Evolutionary conservation across 2,797 vertebrate species (phyloP), one percentile per base, ranked within the genome.

Genomic region (Delichon dasypus): DNA sequence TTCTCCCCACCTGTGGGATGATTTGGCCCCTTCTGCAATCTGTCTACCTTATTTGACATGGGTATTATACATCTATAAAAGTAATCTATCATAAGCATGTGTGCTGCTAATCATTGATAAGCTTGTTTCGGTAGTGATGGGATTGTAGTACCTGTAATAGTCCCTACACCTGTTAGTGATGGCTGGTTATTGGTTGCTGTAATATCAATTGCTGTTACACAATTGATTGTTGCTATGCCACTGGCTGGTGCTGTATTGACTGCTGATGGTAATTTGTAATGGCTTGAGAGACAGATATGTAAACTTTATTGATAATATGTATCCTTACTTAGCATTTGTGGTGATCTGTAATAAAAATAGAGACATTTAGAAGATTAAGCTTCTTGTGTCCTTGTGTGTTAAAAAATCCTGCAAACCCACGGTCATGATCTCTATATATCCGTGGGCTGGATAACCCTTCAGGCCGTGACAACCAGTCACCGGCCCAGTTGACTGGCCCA

Each of bases 391-490:
- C 32, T 50, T 47, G 7, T 45, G 8, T 51, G 34, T 44, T 78
- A 67, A 74, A 84, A 66, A 40, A 11, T 55, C 10, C 27, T 48
- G 9, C 30, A 68, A 91, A 55, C 16, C 30, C 45, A 51, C 0
- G 0, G 11, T 40, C 40, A n/a, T 4, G 9, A 20, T 68, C 27
- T 71, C 36, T 75, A 3, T 16, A 42, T 30, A 50, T 8, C 5
- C 5, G 0, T 6, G 51, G 40, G 9, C 16, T 54, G n/a, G 20
- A 20, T 45, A 48, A 44, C 27, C 8, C 34, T 76, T 44, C n/a
- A 70, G 62, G 42, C 53, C 34, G 51, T 48, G 26, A 47, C 27
- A 62, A 51, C 8, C 16, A 38, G 26, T 14, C 5, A 1, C 16
- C 40, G 60, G 19, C 27, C 44, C 30, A n/a, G n/a, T 2, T 80